phyloP scores from a whole-genome alignment of 2,113 vertebrate species.

The Melanotaenia duboulayi region DNA sequence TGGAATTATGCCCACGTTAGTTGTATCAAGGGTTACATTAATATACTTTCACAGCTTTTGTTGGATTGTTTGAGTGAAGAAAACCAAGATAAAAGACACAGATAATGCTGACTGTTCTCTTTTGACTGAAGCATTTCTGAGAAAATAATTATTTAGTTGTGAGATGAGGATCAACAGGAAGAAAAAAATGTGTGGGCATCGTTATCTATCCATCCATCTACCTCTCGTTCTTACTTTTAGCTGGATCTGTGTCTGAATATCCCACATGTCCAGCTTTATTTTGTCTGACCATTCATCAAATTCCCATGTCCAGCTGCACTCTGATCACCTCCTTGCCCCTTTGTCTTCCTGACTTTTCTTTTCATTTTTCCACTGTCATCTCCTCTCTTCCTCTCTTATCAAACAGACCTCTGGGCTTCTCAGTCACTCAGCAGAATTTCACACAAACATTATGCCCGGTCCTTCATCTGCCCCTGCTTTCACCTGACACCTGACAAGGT shows the following conservation, averaged over 20 bases:
- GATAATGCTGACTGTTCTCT: slow-evolving; percentile 50
- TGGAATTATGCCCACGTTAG: neutral
- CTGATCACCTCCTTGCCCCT: slow-evolving; percentile 51
- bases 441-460: slow-evolving; percentile 52
- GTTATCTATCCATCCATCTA: slow-evolving; percentile 59
- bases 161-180: slow-evolving; percentile 67
- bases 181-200: slow-evolving; percentile 50
- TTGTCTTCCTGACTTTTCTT: slow-evolving; percentile 51
- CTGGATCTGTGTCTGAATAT: slow-evolving; percentile 56
- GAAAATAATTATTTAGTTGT: slow-evolving; percentile 66
- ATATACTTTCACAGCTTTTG: slow-evolving; percentile 14
- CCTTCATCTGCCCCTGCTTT: slow-evolving; percentile 29
- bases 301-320: slow-evolving; percentile 50
- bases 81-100: slow-evolving; percentile 43
- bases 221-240: slow-evolving; percentile 34
- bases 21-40: slow-evolving; percentile 21
- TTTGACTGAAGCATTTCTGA: slow-evolving; percentile 65
- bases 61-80: slow-evolving; percentile 27
- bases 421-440: slow-evolving; percentile 67
- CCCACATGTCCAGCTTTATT: slow-evolving; percentile 49
- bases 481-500: slow-evolving; percentile 18
- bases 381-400: slow-evolving; percentile 57
- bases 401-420: slow-evolving; percentile 49
- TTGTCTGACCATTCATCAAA: slow-evolving; percentile 68
- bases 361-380: slow-evolving; percentile 39